Evolutionary conservation across 2,888 invertebrate genomes (phyloP).

Genomic region (Pammene aurita): DNA sequence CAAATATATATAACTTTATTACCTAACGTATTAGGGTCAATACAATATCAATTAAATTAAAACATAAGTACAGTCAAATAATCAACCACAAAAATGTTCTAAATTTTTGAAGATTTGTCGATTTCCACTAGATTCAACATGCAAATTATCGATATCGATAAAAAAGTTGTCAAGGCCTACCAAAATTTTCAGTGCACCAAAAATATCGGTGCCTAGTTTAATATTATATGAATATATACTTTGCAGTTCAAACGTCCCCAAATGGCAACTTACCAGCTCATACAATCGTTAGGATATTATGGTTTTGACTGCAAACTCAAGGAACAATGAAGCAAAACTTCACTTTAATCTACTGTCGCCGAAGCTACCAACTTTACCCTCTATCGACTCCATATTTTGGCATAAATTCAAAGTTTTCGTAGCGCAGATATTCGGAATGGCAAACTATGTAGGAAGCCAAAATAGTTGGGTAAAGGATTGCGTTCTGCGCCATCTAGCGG

Average conservation of each 20-base stretch:
- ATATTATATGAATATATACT: too few species aligned
- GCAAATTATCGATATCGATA: too few species aligned
- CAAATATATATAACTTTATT: too few species aligned
- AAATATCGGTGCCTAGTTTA: too few species aligned
- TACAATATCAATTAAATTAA: too few species aligned
- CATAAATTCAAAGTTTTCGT: slow-evolving; percentile 50
- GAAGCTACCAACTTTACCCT: slow-evolving; percentile 43
- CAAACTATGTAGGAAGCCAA: slow-evolving; percentile 38
- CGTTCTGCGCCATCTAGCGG: slow-evolving; percentile 50
- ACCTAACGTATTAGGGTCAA: too few species aligned
- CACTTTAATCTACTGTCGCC: slow-evolving; percentile 50
- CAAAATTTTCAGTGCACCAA: too few species aligned
- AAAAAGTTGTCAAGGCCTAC: too few species aligned
- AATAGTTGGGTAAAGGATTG: slow-evolving; percentile 36
- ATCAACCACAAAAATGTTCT: too few species aligned
- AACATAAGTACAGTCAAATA: too few species aligned
- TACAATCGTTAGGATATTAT: slow-evolving; percentile 36
- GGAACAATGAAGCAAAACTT: slow-evolving; percentile 45
- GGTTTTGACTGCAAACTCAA: slow-evolving; percentile 42
- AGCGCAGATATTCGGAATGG: slow-evolving; percentile 39
- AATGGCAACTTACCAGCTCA: slow-evolving; percentile 10
- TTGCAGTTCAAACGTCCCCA: not conserved
- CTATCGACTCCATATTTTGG: slow-evolving; percentile 48
- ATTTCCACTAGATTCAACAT: too few species aligned
- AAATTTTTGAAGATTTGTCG: too few species aligned